Evolutionary conservation across 2,888 invertebrate species (phyloP).

Genomic region (Melanostoma mellinum): DNA sequence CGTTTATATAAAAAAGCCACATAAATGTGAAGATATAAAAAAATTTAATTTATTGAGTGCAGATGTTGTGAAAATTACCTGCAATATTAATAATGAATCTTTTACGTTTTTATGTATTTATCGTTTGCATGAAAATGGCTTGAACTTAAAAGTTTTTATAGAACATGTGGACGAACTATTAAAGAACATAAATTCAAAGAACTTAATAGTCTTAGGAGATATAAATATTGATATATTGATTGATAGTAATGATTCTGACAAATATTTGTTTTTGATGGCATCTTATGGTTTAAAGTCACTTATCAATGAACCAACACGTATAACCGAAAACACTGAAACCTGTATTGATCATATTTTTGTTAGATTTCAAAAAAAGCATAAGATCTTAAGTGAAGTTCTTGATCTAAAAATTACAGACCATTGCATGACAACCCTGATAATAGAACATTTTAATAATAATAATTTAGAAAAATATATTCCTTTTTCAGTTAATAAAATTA

Average conservation of each 20-base stretch:
- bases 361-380: slow-evolving; percentile 1
- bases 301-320: slow-evolving; percentile 25
- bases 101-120: slow-evolving; percentile 4
- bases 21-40: slow-evolving; percentile 2
- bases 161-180: slow-evolving; percentile 7
- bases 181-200: slow-evolving; percentile 7
- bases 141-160: not conserved
- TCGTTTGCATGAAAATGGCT: slow-evolving; percentile 8
- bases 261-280: slow-evolving; percentile 6
- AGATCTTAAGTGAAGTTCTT: slow-evolving; percentile 14
- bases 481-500: not conserved
- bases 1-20: slow-evolving; percentile 7
- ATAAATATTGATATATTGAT: slow-evolving; percentile 23
- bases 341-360: slow-evolving; percentile 16
- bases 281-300: slow-evolving; percentile 19
- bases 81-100: not conserved
- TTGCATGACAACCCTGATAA: slow-evolving; percentile 12
- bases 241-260: not conserved
- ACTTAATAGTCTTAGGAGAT: slow-evolving; percentile 26
- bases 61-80: slow-evolving; percentile 3
- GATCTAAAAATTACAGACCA: slow-evolving; percentile 19
- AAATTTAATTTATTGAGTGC: slow-evolving; percentile 1
- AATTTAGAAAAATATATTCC: slow-evolving; percentile 5
- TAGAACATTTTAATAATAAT: not conserved
- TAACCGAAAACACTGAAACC: not conserved